A percentile compares a stretch with the other conserved stretches of the same genome.
Evolutionary conservation across 2,113 vertebrate species (phyloP).

Genomic region (Nettapus auritus): DNA sequence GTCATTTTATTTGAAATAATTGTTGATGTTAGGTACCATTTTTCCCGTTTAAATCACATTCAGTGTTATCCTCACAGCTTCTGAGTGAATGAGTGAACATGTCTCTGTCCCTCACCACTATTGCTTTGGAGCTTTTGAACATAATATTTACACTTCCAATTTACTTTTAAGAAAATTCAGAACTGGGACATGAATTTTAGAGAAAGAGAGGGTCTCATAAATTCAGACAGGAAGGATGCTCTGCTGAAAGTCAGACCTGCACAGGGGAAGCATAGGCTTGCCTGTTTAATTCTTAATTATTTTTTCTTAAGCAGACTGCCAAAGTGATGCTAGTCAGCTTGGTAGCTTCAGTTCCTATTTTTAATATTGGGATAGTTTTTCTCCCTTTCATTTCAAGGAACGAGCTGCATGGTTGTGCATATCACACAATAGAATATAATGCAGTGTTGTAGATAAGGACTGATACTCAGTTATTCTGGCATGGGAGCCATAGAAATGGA

Average conservation of each 20-base stretch:
- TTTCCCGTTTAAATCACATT: not conserved
- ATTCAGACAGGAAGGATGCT: not conserved
- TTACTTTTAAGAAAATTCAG: constrained; percentile 3
- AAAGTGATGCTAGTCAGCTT: not conserved
- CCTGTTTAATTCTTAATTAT: not conserved
- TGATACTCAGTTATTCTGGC: not conserved
- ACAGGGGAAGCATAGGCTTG: not conserved
- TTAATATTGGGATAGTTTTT: not conserved
- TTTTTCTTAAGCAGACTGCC: not conserved
- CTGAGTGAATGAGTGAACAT: not conserved
- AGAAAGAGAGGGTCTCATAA: not conserved
- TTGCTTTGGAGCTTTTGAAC: not conserved
- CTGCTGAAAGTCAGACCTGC: not conserved
- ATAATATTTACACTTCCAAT: not conserved
- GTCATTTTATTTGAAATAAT: constrained; percentile 50
- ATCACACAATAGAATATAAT: not conserved
- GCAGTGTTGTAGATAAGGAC: not conserved
- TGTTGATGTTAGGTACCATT: constrained; percentile 6
- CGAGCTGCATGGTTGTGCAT: not conserved
- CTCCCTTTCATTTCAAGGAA: not conserved
- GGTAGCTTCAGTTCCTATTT: not conserved
- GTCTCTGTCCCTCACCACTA: not conserved
- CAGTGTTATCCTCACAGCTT: not conserved
- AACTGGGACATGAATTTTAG: not conserved
- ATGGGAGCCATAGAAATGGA: not conserved